Evolutionary conservation across 2,888 invertebrate species (phyloP).

Genomic region (Hyposoter didymator): DNA sequence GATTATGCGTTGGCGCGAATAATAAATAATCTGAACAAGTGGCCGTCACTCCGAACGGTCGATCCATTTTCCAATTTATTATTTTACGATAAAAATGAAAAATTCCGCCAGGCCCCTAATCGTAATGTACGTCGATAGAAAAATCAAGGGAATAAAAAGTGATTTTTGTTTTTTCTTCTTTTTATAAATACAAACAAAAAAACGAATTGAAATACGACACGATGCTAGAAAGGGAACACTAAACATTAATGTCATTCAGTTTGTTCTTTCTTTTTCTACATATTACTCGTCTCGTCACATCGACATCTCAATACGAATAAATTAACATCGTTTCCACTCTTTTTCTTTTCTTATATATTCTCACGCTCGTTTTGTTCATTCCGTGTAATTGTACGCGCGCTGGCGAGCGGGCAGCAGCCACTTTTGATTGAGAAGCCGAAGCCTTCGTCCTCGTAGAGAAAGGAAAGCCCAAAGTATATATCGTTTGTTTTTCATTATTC

Average conservation of each 20-base stretch:
- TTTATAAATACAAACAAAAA: slow-evolving; percentile 20
- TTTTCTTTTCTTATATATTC: slow-evolving; percentile 22
- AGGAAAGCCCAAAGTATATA: background rate
- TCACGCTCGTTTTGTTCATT: background rate
- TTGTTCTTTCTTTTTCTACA: slow-evolving; percentile 28
- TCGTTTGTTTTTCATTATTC: too few relatives aligned
- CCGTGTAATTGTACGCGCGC: slow-evolving; percentile 45
- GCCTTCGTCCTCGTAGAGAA: slow-evolving; percentile 1
- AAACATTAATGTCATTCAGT: slow-evolving; percentile 45
- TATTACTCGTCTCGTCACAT: slow-evolving; percentile 32
- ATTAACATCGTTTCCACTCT: slow-evolving; percentile 40
- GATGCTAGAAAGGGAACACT: slow-evolving; percentile 51
- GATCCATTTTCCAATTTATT: slow-evolving; percentile 3
- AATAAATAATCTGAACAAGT: slow-evolving; percentile 6
- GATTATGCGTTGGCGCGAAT: background rate
- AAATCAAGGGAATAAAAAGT: background rate
- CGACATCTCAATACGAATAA: slow-evolving; percentile 58
- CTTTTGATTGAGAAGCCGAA: slow-evolving; percentile 23
- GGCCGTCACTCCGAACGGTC: background rate
- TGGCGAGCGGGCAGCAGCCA: background rate
- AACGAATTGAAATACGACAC: slow-evolving; percentile 34
- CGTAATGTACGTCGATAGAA: background rate
- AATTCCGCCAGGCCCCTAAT: background rate
- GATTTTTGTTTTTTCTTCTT: too few relatives aligned
- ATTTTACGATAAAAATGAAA: background rate